Percentiles rank a stretch among this genome's conserved stretches.
Conservation (phyloP, 53 echinoderm and acorn worm species). For the Glandiceps talaboti region DNA sequence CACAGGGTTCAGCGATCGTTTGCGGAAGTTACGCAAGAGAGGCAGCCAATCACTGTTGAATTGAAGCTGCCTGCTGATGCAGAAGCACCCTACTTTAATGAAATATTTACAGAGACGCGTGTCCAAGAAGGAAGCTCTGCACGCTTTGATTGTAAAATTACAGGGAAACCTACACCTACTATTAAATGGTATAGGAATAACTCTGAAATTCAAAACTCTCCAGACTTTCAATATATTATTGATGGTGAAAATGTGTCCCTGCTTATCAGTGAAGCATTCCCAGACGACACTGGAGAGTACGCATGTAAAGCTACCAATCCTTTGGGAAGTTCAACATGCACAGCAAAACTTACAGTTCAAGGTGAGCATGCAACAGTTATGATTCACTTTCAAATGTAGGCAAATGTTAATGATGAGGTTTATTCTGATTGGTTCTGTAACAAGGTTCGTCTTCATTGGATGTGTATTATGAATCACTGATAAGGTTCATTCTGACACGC, state of each 20-base stretch:
- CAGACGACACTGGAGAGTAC: conserved; percentile 83
- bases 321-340: conserved; percentile 76
- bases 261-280: conserved; percentile 63
- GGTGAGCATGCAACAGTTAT: conserved; percentile 58
- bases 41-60: conserved; percentile 1
- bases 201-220: conserved; percentile 63
- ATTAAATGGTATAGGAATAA: conserved; percentile 82
- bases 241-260: conserved; percentile 81
- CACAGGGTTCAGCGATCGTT: conserved; percentile 2
- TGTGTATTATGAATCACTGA: too few species aligned
- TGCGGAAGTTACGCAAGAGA: not conserved
- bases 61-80: conserved; percentile 32
- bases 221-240: conserved; percentile 84
- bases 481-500: too few species aligned
- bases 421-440: too few species aligned
- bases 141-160: conserved; percentile 74
- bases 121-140: conserved; percentile 71
- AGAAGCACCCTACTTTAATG: conserved; percentile 74
- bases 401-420: too few species aligned
- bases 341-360: conserved; percentile 61
- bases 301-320: conserved; percentile 84
- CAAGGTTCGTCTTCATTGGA: too few species aligned
- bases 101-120: conserved; percentile 47
- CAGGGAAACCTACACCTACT: conserved; percentile 71
- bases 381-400: too few species aligned